Conservation (phyloP, 2,797 vertebrate species). For the Sebastes paucispinis region DNA sequence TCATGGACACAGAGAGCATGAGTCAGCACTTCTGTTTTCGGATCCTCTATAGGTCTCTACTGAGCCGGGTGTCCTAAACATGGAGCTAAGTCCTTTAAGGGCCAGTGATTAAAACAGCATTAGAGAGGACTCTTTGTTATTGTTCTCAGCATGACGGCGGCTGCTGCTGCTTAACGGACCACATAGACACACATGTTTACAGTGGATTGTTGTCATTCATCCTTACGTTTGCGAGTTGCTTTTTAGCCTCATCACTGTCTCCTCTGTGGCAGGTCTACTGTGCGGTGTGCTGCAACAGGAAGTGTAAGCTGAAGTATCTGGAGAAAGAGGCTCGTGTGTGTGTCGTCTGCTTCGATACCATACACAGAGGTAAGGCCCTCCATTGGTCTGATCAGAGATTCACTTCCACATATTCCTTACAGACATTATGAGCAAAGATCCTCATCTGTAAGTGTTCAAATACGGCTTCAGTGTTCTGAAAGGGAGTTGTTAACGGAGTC, state of each 20-base stretch:
- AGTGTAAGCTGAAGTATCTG: slow-evolving; percentile 92
- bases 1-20: slow-evolving; percentile 38
- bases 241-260: background rate
- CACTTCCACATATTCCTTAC: background rate
- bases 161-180: background rate
- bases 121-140: slow-evolving; percentile 17
- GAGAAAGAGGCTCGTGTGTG: slow-evolving; percentile 97
- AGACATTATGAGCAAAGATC: background rate
- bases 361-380: slow-evolving; percentile 88
- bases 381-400: background rate
- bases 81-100: slow-evolving; percentile 43
- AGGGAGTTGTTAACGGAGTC: background rate
- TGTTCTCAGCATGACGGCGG: slow-evolving; percentile 9
- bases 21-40: slow-evolving; percentile 64
- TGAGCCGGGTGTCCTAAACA: slow-evolving; percentile 43
- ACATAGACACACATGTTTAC: background rate
- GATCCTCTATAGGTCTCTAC: slow-evolving; percentile 28
- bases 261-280: slow-evolving; percentile 90
- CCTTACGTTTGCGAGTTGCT: background rate
- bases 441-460: no score
- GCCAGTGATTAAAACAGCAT: slow-evolving; percentile 38
- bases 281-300: slow-evolving; percentile 91
- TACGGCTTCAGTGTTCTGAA: background rate
- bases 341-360: slow-evolving; percentile 87
- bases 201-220: background rate